Base-by-base conservation (phyloP, 2,888 invertebrate species). In the Tortricodes alternella region DNA sequence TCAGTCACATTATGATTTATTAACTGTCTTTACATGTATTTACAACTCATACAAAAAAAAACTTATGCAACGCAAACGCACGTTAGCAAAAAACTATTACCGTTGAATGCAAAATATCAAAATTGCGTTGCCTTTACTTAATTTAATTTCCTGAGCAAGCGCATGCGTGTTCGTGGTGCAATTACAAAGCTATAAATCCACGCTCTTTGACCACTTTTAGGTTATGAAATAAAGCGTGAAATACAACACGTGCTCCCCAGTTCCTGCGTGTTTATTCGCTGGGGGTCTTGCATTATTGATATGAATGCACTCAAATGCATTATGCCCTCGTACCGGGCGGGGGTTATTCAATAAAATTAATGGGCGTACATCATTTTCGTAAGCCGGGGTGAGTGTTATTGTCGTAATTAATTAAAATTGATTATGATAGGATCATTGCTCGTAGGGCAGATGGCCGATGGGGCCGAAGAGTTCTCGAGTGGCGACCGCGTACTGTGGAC, bases 241-340 rank as follows among this genome's bases (percentile, higher is more conserved):
- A 70, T 66, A 53, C 51, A 58, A 66, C 73, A 71, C 68, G 67
- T 73, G 75, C 52, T 51, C 34, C 58, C 53, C 62, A 3, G 21
- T 16, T 41, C 62, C 64, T 65, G 65, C 61, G 57, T 55, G 57
- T 56, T 65, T 58, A 57, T 57, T 46, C 48, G 58, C 41, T 27
- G 24, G 59, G 51, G 65, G 69, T 58, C 48, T 57, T 61, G 62
- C 44, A 44, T 60, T 59, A 63, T 63, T 62, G 63, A 59, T 60
- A 67, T 67, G 63, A 64, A 65, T 59, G 61, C 65, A 59, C 60
- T 67, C 57, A 50, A 44, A 37, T 35, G 46, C 63, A 70, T 53
- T 55, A 69, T 66, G 67, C 65, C 70, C 64, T 67, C 61, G 29
- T 29, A 32, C 37, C 35, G 48, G 35, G 55, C 48, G 48, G 35